phyloP scores from a whole-genome alignment of 2,113 vertebrate genomes.

The Cyprinodon variegatus region DNA sequence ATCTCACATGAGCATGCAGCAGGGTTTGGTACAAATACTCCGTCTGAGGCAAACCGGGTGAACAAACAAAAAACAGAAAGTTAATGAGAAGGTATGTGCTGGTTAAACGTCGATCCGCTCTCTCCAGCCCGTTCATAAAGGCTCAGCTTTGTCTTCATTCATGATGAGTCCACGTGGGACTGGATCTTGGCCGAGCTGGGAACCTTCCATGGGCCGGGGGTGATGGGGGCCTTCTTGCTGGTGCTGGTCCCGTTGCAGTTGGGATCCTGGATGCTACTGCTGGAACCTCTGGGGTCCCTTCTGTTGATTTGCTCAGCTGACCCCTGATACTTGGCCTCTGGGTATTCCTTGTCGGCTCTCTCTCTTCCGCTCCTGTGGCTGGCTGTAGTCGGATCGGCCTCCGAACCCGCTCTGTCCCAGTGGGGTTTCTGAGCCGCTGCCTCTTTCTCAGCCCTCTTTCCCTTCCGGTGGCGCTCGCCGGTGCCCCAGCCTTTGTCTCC shows the following conservation, averaged over 20 bases:
- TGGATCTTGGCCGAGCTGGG: conserved; percentile 83
- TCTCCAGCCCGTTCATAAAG: conserved; percentile 32
- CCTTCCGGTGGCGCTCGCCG: conserved; percentile 61
- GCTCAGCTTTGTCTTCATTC: conserved; percentile 32
- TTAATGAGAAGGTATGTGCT: conserved; percentile 58
- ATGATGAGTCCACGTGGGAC: conserved; percentile 65
- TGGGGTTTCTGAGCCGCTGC: conserved; percentile 42
- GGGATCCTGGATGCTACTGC: conserved; percentile 71
- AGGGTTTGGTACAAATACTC: conserved; percentile 28
- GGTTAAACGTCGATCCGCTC: conserved; percentile 67
- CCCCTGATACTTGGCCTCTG: conserved; percentile 26
- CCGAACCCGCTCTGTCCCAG: conserved; percentile 54
- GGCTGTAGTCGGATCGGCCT: conserved; percentile 35
- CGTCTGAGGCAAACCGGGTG: conserved; percentile 64
- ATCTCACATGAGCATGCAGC: background rate
- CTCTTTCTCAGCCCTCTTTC: conserved; percentile 62
- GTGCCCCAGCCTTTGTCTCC: conserved; percentile 45
- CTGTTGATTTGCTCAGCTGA: conserved; percentile 34
- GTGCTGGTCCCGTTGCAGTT: conserved; percentile 68
- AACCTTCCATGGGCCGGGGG: conserved; percentile 94
- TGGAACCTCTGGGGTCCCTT: conserved; percentile 70
- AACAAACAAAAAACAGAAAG: conserved; percentile 16
- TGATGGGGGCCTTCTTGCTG: conserved; percentile 84
- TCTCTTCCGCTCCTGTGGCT: conserved; percentile 49
- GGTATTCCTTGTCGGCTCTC: conserved; percentile 52